Conservation (phyloP, 2,113 vertebrate genomes). For the Clarias batrachus region DNA sequence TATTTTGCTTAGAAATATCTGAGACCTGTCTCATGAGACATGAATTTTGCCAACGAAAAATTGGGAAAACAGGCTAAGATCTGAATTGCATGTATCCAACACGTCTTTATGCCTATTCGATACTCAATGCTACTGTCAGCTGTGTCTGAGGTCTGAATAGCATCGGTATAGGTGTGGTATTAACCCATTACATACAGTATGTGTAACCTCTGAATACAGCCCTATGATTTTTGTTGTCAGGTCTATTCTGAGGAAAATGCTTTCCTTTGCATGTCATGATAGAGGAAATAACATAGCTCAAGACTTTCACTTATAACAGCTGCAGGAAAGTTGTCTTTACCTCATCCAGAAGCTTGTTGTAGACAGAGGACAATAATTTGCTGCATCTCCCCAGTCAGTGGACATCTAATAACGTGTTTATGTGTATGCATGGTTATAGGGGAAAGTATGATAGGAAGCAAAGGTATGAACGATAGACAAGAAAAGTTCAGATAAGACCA, state of each 20-base stretch:
- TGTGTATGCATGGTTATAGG: slow-evolving; percentile 24
- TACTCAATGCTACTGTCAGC: not conserved
- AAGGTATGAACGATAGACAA: slow-evolving; percentile 36
- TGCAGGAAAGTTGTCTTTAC: slow-evolving; percentile 57
- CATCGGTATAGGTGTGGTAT: not conserved
- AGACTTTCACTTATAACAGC: slow-evolving; percentile 66
- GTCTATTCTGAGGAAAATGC: slow-evolving; percentile 25
- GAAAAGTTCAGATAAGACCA: slow-evolving; percentile 14
- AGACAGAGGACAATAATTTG: slow-evolving; percentile 44
- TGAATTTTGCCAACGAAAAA: not conserved
- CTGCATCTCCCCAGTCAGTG: slow-evolving; percentile 56
- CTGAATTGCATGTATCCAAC: not conserved
- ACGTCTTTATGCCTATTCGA: not conserved
- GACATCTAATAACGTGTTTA: slow-evolving; percentile 46
- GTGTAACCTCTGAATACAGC: not conserved
- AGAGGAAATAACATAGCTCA: slow-evolving; percentile 52
- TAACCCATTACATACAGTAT: not conserved
- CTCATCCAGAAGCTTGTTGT: slow-evolving; percentile 54
- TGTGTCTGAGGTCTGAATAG: not conserved
- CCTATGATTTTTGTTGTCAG: not conserved
- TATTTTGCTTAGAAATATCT: not conserved
- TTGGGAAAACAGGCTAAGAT: not conserved
- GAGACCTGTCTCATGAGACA: not conserved
- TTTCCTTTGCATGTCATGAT: slow-evolving; percentile 61
- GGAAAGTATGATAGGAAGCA: slow-evolving; percentile 37